Evolutionary conservation across 2,113 vertebrate genomes (phyloP).

Genomic region (Glaucidium brasilianum): DNA sequence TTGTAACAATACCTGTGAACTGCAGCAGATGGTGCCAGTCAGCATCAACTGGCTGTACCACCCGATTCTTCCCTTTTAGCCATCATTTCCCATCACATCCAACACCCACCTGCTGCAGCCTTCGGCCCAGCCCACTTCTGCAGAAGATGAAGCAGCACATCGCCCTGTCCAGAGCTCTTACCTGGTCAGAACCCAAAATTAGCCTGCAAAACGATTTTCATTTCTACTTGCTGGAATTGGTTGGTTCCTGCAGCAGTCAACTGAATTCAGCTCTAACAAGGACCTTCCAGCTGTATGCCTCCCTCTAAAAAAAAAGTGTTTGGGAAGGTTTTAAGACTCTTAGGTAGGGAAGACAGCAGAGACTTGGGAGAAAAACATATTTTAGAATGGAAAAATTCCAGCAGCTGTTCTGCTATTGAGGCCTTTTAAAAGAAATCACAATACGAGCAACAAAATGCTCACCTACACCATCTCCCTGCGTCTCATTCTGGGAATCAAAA

Average conservation of each 20-base stretch:
- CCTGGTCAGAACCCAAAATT: neutral
- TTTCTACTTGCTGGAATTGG: neutral
- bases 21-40: neutral
- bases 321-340: neutral
- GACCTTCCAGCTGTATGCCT: neutral
- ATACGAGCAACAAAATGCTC: neutral
- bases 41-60: neutral
- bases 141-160: neutral
- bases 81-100: neutral
- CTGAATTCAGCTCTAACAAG: neutral
- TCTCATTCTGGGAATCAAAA: neutral
- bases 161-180: neutral
- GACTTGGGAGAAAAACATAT: neutral
- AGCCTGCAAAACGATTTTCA: accelerated
- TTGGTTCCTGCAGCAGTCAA: neutral
- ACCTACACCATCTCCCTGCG: accelerated
- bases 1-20: neutral
- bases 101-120: accelerated
- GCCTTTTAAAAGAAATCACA: neutral
- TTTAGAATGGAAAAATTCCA: neutral
- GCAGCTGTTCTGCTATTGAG: too few species aligned
- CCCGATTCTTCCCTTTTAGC: neutral
- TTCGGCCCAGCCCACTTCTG: neutral
- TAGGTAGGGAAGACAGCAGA: neutral
- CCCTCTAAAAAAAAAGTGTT: neutral